Evolutionary conservation across 2,888 invertebrate species (phyloP).

Genomic region (Synanthedon andrenaeformis): DNA sequence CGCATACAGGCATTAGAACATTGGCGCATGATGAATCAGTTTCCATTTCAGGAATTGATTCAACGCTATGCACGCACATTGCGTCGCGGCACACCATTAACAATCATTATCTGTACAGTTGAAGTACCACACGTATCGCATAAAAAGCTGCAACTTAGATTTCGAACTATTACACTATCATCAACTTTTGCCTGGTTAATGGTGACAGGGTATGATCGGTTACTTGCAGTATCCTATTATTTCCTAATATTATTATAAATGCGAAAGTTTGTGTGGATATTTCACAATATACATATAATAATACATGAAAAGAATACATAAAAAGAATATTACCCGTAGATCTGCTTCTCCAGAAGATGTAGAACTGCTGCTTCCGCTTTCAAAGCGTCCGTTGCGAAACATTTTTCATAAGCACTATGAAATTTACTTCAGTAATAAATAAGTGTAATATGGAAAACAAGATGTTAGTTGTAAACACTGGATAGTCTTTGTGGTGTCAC

Average conservation of each 20-base stretch:
- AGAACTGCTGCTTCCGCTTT: conserved; percentile 37
- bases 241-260: too few relatives aligned
- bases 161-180: too few relatives aligned
- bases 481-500: background rate
- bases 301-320: background rate
- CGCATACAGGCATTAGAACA: conserved; percentile 23
- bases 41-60: conserved; percentile 21
- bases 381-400: conserved; percentile 38
- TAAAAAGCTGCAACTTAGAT: too few relatives aligned
- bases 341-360: conserved; percentile 57
- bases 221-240: too few relatives aligned
- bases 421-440: background rate
- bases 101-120: background rate
- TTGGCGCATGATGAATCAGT: conserved; percentile 18
- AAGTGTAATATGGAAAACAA: background rate
- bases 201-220: too few relatives aligned
- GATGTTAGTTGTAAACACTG: background rate
- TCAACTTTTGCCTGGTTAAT: too few relatives aligned
- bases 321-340: conserved; percentile 33
- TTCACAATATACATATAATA: too few relatives aligned
- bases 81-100: conserved; percentile 1
- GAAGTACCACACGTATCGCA: background rate
- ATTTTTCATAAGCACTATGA: conserved; percentile 9
- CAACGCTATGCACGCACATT: conserved; percentile 3
- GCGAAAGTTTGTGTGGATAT: too few relatives aligned